Base-by-base conservation (phyloP, 92 coral and sea anemone species). In the Epizoanthus fatuus region DNA sequence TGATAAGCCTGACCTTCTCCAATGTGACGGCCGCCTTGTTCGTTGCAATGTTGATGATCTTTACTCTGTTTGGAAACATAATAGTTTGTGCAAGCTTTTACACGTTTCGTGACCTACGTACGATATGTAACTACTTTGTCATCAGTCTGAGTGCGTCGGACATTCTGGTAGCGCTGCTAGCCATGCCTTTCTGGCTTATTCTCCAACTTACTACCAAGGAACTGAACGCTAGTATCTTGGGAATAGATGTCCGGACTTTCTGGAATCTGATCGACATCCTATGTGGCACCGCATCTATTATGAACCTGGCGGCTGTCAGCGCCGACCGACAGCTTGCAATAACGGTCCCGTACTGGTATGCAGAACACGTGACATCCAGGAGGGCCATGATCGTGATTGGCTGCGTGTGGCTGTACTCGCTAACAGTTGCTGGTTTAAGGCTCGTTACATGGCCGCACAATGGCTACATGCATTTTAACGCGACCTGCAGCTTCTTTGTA, bases 321-420 rank as follows among this genome's bases (percentile, higher is more conserved):
- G 95, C 95, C 13, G 99, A 97, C 49, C 87, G 99, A 15, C 94
- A 97, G 35, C 91, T 97, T 22, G 99, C 99, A 22, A 97, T 97
- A 12, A 95, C 99, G 0, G 91, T 89, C 10, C 99, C 99, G 2
- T 97, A 93, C 70, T 80, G 86, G 40, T 97, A 97, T 72, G 95
- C 94, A n/a, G 74, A 95, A 75, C 49, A 87, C 83, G 81, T 95
- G 79, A 95, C 99, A 37, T 89, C 98, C 56, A 69, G 65, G n/a
- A 91, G 98, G 44, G 99, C 98, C 5, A 74, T 95, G 17, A 0
- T 95, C 19, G 80, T 95, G 55, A 84, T 97, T 16, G 87, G 91
- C 11, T 84, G 74, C 25, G 92, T 92, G 5, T 97, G 99, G 99
- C 45, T 84, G 32, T 95, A 93, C 64, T 89, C 99, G 9, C 66